These are phyloP conservation scores for Eilema sororculum DNA, from an alignment of 2,888 invertebrate genomes.

Conservation along the genomic window DNA sequence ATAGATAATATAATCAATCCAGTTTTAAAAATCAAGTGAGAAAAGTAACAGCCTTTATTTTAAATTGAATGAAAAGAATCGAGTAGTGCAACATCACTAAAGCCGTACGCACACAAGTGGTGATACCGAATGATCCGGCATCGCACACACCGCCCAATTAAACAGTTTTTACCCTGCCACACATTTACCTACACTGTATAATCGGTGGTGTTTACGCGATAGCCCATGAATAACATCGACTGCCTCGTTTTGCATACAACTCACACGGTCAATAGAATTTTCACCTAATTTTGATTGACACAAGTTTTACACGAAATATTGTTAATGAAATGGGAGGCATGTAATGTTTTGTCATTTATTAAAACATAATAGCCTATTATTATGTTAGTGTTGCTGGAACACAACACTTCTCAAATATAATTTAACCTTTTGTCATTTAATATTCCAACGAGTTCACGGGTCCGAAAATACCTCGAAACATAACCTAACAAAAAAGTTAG, in stretches of 20 bases:
- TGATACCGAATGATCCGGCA: slow-evolving; percentile 80
- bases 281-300: slow-evolving; percentile 46
- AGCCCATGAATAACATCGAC: slow-evolving; percentile 45
- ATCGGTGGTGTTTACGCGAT: slow-evolving; percentile 57
- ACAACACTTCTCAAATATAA: too few relatives aligned
- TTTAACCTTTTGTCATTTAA: too few relatives aligned
- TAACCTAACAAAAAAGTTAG: too few relatives aligned
- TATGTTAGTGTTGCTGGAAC: too few relatives aligned
- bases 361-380: too few relatives aligned
- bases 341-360: not conserved
- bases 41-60: not conserved
- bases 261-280: slow-evolving; percentile 43
- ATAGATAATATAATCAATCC: not conserved
- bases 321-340: not conserved
- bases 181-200: slow-evolving; percentile 75
- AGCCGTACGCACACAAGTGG: slow-evolving; percentile 63
- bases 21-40: not conserved
- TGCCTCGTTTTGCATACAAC: slow-evolving; percentile 23
- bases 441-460: too few relatives aligned
- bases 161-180: slow-evolving; percentile 82
- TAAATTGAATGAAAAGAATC: slow-evolving; percentile 24
- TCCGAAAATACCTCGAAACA: too few relatives aligned
- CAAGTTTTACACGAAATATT: slow-evolving; percentile 29
- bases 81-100: slow-evolving; percentile 64
- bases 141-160: slow-evolving; percentile 75